Evolutionary conservation across 1,140 invertebrate species (phyloP).

Genomic region (Zophobas morio): DNA sequence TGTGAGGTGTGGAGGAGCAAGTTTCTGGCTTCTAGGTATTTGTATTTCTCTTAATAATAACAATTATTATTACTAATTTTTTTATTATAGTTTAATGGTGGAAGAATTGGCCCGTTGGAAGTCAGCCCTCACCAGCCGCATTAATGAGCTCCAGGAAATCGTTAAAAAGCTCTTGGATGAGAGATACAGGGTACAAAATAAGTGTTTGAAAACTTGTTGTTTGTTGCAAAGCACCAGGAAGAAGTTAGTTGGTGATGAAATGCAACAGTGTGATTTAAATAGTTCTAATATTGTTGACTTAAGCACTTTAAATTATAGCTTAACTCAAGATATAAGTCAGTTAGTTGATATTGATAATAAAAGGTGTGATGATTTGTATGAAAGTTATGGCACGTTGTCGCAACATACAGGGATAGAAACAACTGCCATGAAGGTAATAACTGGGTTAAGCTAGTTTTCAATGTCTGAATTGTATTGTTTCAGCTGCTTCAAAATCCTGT

Average conservation of each 20-base stretch:
- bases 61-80: neutral
- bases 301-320: conserved; percentile 62
- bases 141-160: conserved; percentile 81
- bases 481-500: conserved; percentile 64
- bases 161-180: conserved; percentile 84
- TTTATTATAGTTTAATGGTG: conserved; percentile 83
- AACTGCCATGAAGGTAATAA: conserved; percentile 62
- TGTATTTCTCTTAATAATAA: conserved; percentile 16
- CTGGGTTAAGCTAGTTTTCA: conserved; percentile 44
- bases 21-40: conserved; percentile 91
- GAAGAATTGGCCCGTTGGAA: conserved; percentile 91
- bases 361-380: conserved; percentile 7
- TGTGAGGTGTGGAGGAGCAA: conserved; percentile 97
- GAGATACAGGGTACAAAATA: conserved; percentile 78
- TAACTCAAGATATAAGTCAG: conserved; percentile 65
- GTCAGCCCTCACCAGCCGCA: conserved; percentile 82
- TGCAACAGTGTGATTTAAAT: conserved; percentile 61
- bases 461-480: conserved; percentile 25
- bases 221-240: conserved; percentile 67
- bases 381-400: conserved; percentile 53
- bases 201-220: conserved; percentile 79
- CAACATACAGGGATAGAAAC: conserved; percentile 66
- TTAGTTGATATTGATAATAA: conserved; percentile 45
- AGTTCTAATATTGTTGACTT: conserved; percentile 68
- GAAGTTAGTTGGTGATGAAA: neutral